These are phyloP conservation scores for Cettia cetti DNA, from an alignment of 2,113 vertebrate genomes.

Conservation along the genomic window DNA sequence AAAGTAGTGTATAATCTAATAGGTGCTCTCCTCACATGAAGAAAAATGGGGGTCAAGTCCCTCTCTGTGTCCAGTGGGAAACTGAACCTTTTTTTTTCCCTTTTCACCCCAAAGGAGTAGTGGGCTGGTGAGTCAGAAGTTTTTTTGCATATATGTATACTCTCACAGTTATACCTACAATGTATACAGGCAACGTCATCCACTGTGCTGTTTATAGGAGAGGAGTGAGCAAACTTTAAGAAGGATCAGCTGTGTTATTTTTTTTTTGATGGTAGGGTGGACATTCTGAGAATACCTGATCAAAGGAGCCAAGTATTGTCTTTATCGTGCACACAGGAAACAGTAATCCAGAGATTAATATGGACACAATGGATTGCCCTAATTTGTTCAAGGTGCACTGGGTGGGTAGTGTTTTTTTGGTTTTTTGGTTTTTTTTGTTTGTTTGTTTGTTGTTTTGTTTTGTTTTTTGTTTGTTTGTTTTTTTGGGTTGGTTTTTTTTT, in stretches of 20 bases:
- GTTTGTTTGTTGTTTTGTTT: background rate
- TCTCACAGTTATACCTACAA: background rate
- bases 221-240: background rate
- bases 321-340: background rate
- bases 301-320: background rate
- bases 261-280: background rate
- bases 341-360: background rate
- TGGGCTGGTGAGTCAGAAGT: background rate
- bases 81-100: background rate
- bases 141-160: background rate
- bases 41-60: background rate
- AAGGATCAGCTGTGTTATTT: background rate
- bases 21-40: fast-evolving
- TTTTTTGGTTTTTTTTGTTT: background rate
- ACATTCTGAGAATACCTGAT: background rate
- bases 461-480: background rate
- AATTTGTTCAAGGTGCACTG: background rate
- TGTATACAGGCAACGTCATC: background rate
- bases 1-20: background rate
- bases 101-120: background rate
- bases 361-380: background rate
- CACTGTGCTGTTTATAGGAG: background rate
- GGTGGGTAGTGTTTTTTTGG: background rate
- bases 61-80: background rate
- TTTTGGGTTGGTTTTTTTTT: background rate